phyloP scores from a whole-genome alignment of 2,797 vertebrate genomes.

The Pantherophis alleghaniensis region DNA sequence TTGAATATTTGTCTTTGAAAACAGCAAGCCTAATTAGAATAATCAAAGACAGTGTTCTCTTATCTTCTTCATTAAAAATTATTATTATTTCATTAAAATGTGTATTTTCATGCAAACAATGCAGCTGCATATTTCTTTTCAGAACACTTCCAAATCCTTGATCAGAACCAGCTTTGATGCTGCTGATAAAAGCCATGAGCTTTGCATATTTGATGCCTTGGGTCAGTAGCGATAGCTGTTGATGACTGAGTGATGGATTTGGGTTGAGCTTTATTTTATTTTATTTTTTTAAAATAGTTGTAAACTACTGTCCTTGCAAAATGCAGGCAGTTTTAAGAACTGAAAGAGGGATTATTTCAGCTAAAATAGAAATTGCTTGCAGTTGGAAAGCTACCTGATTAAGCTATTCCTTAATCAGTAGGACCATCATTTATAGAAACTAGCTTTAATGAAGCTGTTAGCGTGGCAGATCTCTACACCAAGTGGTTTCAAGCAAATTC shows the following conservation, averaged over 20 bases:
- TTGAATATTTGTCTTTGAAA: not conserved
- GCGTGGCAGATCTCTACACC: too few relatives aligned
- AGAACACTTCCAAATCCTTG: not conserved
- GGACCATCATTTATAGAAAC: not conserved
- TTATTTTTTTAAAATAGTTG: not conserved
- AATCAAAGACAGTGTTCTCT: not conserved
- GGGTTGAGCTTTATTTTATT: not conserved
- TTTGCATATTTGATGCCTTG: not conserved
- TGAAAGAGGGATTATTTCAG: not conserved
- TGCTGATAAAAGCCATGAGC: not conserved
- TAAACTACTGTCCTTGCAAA: not conserved
- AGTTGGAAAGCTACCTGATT: not conserved
- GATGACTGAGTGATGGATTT: not conserved
- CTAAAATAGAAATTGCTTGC: not conserved
- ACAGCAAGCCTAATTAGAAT: not conserved
- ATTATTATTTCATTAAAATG: not conserved
- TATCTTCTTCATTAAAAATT: not conserved
- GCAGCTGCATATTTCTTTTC: not conserved
- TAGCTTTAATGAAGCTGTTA: not conserved
- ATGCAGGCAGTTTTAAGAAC: not conserved
- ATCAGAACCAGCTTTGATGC: not conserved
- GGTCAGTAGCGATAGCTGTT: not conserved
- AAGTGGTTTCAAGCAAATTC: not conserved
- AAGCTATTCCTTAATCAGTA: not conserved
- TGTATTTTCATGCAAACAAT: not conserved